phyloP scores from a whole-genome alignment of 2,888 invertebrate genomes.

The Clusia tigrina region DNA sequence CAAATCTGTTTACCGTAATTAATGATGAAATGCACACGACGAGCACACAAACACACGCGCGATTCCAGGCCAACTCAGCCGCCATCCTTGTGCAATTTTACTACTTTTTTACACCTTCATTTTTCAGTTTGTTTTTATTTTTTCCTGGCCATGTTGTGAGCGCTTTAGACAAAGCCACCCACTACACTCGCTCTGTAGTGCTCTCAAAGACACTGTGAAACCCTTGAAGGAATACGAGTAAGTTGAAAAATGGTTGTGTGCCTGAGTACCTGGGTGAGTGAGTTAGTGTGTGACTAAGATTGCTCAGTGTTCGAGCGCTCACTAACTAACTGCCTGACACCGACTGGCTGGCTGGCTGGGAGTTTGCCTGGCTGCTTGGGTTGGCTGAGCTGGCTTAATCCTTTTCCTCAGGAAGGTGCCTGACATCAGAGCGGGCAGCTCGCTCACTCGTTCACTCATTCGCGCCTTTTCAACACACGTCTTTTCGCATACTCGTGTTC shows the following conservation, averaged over 20 bases:
- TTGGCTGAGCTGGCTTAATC: too few relatives aligned
- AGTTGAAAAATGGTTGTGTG: background rate
- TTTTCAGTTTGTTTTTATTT: conserved; percentile 27
- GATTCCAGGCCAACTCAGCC: background rate
- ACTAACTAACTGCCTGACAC: too few relatives aligned
- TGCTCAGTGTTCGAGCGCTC: too few relatives aligned
- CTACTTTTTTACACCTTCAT: conserved; percentile 28
- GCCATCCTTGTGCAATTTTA: background rate
- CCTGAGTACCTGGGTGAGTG: background rate
- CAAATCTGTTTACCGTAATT: conserved; percentile 34
- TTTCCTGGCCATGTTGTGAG: background rate
- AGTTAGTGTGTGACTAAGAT: background rate
- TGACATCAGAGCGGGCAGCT: background rate
- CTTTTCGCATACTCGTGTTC: background rate
- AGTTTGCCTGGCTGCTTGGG: too few relatives aligned
- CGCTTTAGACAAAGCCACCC: background rate
- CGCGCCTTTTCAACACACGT: background rate
- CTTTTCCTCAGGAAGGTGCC: background rate
- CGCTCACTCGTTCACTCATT: background rate
- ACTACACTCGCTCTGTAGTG: background rate
- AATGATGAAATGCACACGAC: conserved; percentile 37
- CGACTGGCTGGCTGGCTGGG: too few relatives aligned
- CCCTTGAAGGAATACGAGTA: background rate
- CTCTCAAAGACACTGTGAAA: background rate
- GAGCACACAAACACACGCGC: conserved; percentile 14